These are phyloP conservation scores for Quiscalus mexicanus DNA, from an alignment of 2,113 vertebrate species.

Conservation along the genomic window DNA sequence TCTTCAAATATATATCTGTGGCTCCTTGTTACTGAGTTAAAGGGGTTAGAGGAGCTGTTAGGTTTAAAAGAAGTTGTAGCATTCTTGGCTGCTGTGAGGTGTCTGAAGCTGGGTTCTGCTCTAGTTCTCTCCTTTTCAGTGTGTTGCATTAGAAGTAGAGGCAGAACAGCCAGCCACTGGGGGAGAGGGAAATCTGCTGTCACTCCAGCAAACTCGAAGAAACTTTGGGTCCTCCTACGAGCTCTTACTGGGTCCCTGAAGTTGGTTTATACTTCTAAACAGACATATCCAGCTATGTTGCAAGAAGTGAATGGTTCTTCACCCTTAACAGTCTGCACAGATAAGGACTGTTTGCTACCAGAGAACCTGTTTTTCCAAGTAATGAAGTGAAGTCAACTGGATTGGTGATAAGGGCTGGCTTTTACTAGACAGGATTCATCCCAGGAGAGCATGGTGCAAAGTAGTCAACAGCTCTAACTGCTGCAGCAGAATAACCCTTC, in stretches of 20 bases:
- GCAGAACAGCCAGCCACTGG: background rate
- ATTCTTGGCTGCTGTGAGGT: background rate
- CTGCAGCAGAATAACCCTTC: background rate
- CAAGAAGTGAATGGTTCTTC: conserved; percentile 20
- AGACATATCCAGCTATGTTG: conserved; percentile 19
- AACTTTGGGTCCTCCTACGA: conserved; percentile 46
- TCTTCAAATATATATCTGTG: background rate
- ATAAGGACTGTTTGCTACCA: background rate
- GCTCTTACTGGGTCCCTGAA: conserved; percentile 29
- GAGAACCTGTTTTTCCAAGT: conserved; percentile 2
- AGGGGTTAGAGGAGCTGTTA: background rate
- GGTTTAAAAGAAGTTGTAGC: background rate
- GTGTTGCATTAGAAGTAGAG: background rate
- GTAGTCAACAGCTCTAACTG: background rate
- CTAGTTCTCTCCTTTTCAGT: background rate
- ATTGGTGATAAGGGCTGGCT: background rate
- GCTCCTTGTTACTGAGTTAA: background rate
- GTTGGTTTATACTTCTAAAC: conserved; percentile 15
- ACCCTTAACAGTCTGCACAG: background rate
- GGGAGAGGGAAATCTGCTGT: conserved; percentile 12
- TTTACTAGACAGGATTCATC: background rate
- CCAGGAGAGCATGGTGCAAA: background rate
- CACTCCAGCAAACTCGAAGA: background rate
- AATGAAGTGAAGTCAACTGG: conserved; percentile 5
- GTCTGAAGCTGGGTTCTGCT: background rate